Evolutionary conservation across 2,888 invertebrate genomes (phyloP), one percentile per base, ranked within the genome.

Genomic region (Leuctra nigra): DNA sequence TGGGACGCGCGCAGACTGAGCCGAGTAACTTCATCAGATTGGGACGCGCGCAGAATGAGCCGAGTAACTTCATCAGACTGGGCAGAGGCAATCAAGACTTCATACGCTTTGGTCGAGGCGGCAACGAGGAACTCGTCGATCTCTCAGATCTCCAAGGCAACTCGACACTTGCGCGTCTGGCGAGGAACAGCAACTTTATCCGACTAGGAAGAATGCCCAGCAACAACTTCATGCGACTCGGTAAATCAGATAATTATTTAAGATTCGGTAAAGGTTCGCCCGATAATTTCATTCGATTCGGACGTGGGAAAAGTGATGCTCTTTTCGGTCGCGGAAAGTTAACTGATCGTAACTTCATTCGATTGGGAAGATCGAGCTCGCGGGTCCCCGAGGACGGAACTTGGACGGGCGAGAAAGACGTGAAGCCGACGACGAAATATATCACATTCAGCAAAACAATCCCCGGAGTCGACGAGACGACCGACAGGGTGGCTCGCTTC

Each of bases 1-100:
- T 11, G 18, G 18, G 11, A 11, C 2, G 11, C 16, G 18, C 18
- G 4, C 14, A 20, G 20, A 20, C 18, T 14, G 11, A 14, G 14
- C 23, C 4, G 11, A 25, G 36, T 6, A 75, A 74, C 61, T 77
- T 78, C 65, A 72, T 78, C 61, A 68, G 78, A 9, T 70, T 77
- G n/a, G 77, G 77, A 1, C 68, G 77, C 52, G 63, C 23, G 52
- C 16, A 55, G 29, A 20, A 20, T 29, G 55, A 48, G 9, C 54
- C 54, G 3, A 59, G 41, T 46, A 58, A 56, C 39, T 60, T 60
- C 59, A 57, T 62, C 22, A 38, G 62, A 13, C 47, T 62, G 18
- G 62, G 62, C 1, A 52, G 59, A 3, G 55, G 67, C 41, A 65
- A 70, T 4, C 70, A 70, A 55, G 64, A 68, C 20, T 66, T 70